phyloP scores from a whole-genome alignment of 2,797 vertebrate species.

The Petrocephalus schoutedeni region DNA sequence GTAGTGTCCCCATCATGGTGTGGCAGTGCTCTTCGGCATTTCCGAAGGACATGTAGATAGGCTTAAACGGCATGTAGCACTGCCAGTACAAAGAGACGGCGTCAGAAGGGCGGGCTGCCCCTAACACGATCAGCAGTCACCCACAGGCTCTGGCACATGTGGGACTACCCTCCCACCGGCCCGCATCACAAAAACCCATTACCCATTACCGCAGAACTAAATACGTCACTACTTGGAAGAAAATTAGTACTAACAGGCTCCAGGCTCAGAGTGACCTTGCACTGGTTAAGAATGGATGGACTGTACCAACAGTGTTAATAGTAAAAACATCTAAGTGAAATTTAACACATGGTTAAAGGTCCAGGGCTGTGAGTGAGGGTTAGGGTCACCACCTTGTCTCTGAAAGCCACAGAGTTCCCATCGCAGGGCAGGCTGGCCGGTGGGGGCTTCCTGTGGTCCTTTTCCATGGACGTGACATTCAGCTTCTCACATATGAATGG shows the following conservation, averaged over 20 bases:
- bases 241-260: neutral
- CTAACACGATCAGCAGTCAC: neutral
- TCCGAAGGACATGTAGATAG: constrained; percentile 44
- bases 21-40: constrained; percentile 55
- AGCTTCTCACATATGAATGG: constrained; percentile 70
- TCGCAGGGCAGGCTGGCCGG: constrained; percentile 50
- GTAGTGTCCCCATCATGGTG: constrained; percentile 58
- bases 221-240: neutral
- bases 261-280: neutral
- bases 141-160: neutral
- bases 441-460: constrained; percentile 47
- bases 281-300: neutral
- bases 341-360: neutral
- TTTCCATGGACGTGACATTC: constrained; percentile 63
- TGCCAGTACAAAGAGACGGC: constrained; percentile 40
- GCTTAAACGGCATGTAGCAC: constrained; percentile 61
- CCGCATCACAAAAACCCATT: neutral
- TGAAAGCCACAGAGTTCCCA: constrained; percentile 52
- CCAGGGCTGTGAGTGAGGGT: neutral
- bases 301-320: neutral
- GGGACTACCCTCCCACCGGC: neutral
- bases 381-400: constrained; percentile 55
- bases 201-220: neutral
- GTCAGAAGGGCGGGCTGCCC: neutral
- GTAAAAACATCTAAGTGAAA: neutral